These are phyloP conservation scores for Pachyramphus minor DNA, from an alignment of 2,113 vertebrate species.

Conservation along the genomic window DNA sequence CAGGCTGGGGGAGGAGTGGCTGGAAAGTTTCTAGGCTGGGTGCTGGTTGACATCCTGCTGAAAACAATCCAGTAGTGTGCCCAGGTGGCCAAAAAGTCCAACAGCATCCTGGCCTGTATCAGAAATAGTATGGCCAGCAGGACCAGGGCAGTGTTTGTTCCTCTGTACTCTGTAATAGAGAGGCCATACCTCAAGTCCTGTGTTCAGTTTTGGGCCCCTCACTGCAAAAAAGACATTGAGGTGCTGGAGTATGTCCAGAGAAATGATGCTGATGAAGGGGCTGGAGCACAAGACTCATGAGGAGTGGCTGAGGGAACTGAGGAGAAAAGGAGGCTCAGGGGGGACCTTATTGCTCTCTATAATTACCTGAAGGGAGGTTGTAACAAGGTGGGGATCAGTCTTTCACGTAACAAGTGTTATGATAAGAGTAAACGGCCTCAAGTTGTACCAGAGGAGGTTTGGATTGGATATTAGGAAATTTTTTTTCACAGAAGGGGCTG, in stretches of 20 bases:
- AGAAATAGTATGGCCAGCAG: not conserved
- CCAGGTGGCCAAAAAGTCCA: not conserved
- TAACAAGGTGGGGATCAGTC: not conserved
- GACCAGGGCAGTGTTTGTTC: not conserved
- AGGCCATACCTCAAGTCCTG: fast-evolving
- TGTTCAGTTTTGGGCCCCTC: not conserved
- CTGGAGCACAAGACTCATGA: not conserved
- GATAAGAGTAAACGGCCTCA: not conserved
- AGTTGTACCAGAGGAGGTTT: not conserved
- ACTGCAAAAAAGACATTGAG: not conserved
- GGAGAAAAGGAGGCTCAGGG: not conserved
- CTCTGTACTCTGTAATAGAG: fast-evolving
- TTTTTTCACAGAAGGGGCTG: not conserved
- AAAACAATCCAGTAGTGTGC: not conserved
- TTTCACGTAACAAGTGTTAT: not conserved
- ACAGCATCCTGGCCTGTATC: fast-evolving
- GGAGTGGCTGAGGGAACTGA: not conserved
- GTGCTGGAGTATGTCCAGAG: not conserved
- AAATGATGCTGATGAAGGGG: fast-evolving
- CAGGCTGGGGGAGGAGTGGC: not conserved
- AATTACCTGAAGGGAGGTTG: not conserved
- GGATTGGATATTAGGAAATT: not conserved
- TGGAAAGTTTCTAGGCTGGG: not conserved
- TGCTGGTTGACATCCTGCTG: fast-evolving
- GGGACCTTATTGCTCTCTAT: not conserved